Conservation (phyloP, 2,113 vertebrate species). For the Myiozetetes cayanensis region DNA sequence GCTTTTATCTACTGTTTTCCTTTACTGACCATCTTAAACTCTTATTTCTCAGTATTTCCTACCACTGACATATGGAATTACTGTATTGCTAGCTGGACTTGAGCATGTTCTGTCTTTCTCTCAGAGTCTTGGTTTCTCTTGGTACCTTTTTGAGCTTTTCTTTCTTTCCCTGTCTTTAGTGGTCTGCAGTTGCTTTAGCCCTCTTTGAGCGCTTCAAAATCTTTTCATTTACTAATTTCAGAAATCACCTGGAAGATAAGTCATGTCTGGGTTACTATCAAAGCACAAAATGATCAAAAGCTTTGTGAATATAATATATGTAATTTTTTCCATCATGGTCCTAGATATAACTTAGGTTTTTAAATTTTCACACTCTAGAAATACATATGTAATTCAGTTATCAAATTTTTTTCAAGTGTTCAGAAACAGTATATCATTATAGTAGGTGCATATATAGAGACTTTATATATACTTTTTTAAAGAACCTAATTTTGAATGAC, state of each 20-base stretch:
- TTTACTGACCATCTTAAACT: neutral
- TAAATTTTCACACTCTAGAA: neutral
- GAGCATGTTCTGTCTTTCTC: neutral
- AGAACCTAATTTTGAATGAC: neutral
- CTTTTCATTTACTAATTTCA: neutral
- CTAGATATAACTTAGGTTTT: neutral
- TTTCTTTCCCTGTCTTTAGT: neutral
- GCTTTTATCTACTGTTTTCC: neutral
- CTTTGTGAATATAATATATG: neutral
- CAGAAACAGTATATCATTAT: neutral
- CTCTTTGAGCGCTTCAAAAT: neutral
- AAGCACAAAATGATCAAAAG: neutral
- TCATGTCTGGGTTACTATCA: neutral
- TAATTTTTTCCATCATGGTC: neutral
- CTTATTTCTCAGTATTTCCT: neutral
- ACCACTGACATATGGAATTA: neutral
- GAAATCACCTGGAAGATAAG: neutral
- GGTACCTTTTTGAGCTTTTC: neutral
- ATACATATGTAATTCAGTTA: neutral
- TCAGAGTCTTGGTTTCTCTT: neutral
- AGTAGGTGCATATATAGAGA: neutral
- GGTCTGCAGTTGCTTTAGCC: neutral
- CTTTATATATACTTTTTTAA: neutral
- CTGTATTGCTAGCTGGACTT: neutral
- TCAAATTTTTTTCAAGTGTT: neutral